Evolutionary conservation across 2,797 vertebrate genomes (phyloP).

Genomic region (Galago senegalensis): DNA sequence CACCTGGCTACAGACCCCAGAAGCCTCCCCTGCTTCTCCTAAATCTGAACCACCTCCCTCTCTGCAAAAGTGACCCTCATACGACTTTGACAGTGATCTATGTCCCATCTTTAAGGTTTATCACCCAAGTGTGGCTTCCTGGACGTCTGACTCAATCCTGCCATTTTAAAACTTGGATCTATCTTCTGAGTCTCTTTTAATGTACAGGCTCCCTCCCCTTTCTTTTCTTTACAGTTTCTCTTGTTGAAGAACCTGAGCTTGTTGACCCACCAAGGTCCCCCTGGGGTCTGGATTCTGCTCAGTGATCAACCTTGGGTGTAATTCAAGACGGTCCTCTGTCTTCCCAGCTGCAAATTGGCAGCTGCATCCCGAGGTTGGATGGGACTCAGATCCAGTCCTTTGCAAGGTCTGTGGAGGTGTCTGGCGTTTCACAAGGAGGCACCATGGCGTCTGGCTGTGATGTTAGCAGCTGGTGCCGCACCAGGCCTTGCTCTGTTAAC

Average conservation of each 20-base stretch:
- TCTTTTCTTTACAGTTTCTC: slow-evolving; percentile 28
- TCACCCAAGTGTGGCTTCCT: background rate
- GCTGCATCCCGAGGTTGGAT: slow-evolving; percentile 11
- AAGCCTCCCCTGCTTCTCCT: background rate
- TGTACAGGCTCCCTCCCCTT: background rate
- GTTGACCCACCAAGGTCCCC: background rate
- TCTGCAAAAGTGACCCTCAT: background rate
- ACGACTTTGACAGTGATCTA: background rate
- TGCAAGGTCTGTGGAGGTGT: background rate
- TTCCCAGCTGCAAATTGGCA: background rate
- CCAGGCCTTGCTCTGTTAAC: background rate
- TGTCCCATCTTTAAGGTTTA: background rate
- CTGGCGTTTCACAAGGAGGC: background rate
- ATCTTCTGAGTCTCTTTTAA: slow-evolving; percentile 30
- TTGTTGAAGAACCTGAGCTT: background rate
- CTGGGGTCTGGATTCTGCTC: background rate
- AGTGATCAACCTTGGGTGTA: background rate
- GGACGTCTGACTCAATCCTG: background rate
- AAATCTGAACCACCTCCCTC: background rate
- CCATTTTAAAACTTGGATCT: background rate
- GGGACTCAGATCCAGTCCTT: background rate
- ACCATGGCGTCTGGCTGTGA: background rate
- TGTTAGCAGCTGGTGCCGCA: background rate
- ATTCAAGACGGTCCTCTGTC: background rate
- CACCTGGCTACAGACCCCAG: background rate